Conservation (phyloP, 2,797 vertebrate species). For the Sebastes miniatus region DNA sequence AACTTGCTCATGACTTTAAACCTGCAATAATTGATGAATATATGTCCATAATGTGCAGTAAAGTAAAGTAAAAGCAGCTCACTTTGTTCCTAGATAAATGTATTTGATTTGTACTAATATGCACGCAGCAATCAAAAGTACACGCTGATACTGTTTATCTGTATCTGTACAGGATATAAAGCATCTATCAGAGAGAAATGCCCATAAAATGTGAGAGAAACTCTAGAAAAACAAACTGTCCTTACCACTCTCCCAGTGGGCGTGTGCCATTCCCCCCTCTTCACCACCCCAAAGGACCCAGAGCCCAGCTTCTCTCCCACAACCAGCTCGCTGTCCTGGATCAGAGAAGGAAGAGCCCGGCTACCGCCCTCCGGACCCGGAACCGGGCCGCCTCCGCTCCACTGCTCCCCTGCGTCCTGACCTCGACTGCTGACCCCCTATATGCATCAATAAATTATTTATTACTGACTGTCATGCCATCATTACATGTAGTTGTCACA, state of each 20-base stretch:
- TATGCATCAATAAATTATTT: background rate
- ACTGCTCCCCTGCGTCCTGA: conserved; percentile 71
- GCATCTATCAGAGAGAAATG: background rate
- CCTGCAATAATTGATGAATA: background rate
- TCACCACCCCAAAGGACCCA: conserved; percentile 90
- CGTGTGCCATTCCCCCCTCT: conserved; percentile 85
- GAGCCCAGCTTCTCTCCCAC: conserved; percentile 87
- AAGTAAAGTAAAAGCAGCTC: background rate
- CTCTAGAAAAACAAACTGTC: background rate
- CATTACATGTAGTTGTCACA: background rate
- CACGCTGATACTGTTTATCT: background rate
- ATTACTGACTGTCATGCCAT: background rate
- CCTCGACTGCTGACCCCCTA: conserved; percentile 70
- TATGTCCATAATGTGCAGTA: background rate
- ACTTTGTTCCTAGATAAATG: background rate
- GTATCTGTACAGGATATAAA: background rate
- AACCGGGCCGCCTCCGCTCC: conserved; percentile 15
- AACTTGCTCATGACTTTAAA: background rate
- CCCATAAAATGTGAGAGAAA: background rate
- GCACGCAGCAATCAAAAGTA: background rate
- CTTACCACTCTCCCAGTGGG: conserved; percentile 84
- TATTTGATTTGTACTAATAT: background rate
- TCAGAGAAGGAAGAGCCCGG: conserved; percentile 83
- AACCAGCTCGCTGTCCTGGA: conserved; percentile 86
- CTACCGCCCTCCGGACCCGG: conserved; percentile 47